Percentiles rank a stretch among this genome's conserved stretches.
Conservation (phyloP, 1,140 invertebrate genomes). For the Yoshiicerus persimilis region DNA sequence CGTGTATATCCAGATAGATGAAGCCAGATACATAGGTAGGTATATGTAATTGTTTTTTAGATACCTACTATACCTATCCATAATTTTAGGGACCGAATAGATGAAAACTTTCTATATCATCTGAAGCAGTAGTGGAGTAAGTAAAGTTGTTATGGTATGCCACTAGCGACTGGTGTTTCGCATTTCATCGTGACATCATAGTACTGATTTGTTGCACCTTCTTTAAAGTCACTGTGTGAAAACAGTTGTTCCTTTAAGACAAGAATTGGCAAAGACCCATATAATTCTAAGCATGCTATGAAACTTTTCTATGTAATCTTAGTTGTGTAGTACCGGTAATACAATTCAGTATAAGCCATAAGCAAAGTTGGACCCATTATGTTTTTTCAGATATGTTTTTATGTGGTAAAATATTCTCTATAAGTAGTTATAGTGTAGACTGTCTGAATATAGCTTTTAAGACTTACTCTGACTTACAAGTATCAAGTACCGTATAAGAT, state of each 20-base stretch:
- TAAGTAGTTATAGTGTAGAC: neutral
- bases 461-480: no score
- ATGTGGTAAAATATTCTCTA: neutral
- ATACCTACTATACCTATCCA: no score
- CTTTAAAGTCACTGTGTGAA: neutral
- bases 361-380: neutral
- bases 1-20: no score
- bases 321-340: neutral
- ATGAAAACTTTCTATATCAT: no score
- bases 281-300: neutral
- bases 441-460: no score
- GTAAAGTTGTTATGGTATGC: neutral
- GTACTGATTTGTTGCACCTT: conserved; percentile 19
- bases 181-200: neutral
- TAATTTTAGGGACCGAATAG: no score
- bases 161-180: neutral
- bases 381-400: neutral
- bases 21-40: no score
- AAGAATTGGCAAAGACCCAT: conserved; percentile 10
- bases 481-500: no score
- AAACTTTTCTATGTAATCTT: neutral
- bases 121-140: neutral
- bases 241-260: conserved; percentile 20
- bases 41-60: no score
- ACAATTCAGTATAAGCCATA: neutral